A percentile compares a stretch with the other conserved stretches of the same genome.
phyloP scores from a whole-genome alignment of 2,888 invertebrate genomes.

The Seira musarum region DNA sequence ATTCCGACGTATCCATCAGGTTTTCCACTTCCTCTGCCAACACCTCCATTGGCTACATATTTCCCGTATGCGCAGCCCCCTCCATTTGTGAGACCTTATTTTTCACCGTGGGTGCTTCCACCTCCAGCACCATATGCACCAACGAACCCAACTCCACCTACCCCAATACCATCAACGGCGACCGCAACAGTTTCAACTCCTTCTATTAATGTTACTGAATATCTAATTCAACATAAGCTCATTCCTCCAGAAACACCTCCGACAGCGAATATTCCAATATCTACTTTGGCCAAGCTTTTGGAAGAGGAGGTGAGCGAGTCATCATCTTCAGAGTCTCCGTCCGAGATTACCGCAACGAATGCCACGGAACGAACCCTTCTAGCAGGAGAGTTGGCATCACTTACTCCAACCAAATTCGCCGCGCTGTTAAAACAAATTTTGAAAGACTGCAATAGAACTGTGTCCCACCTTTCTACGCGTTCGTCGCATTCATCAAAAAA shows the following conservation, averaged over 20 bases:
- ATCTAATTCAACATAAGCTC: neutral
- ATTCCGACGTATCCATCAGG: neutral
- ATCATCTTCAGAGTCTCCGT: neutral
- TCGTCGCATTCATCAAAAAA: neutral
- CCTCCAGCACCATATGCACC: neutral
- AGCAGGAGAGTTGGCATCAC: neutral
- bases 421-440: constrained; percentile 32
- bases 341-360: neutral
- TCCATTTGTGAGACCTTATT: neutral
- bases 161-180: neutral
- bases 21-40: neutral
- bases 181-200: constrained; percentile 5
- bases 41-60: neutral
- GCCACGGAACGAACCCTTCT: neutral
- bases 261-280: neutral
- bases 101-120: neutral
- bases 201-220: constrained; percentile 17
- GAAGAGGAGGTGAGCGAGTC: neutral
- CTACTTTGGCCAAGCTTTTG: neutral
- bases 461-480: neutral
- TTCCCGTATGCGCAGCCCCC: neutral
- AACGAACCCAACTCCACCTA: neutral
- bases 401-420: constrained; percentile 32
- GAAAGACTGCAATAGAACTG: constrained; percentile 26
- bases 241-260: constrained; percentile 19